phyloP scores from a whole-genome alignment of 2,797 vertebrate genomes.

The Gallinago stenura region DNA sequence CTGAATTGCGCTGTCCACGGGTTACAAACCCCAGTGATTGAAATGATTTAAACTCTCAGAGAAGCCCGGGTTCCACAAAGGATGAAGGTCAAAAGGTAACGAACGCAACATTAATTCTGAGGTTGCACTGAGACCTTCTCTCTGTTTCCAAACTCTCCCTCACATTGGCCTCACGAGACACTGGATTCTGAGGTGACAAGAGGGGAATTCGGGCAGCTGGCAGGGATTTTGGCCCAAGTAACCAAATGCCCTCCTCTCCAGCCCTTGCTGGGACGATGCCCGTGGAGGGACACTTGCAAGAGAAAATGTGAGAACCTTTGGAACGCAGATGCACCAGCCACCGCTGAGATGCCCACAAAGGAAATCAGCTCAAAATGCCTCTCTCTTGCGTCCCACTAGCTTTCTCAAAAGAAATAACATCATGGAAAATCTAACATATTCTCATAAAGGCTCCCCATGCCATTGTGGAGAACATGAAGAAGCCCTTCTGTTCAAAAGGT shows the following conservation, averaged over 20 bases:
- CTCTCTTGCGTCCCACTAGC: neutral
- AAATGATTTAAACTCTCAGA: neutral
- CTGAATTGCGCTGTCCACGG: neutral
- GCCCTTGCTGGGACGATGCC: rapidly evolving
- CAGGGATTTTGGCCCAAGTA: neutral
- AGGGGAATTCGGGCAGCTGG: neutral
- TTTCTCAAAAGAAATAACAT: neutral
- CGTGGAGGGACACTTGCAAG: neutral
- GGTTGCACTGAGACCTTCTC: neutral
- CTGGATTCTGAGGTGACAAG: neutral
- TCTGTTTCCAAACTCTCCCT: neutral
- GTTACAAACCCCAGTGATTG: neutral
- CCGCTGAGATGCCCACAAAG: neutral
- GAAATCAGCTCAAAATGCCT: neutral
- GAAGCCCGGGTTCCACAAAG: neutral
- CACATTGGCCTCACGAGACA: neutral
- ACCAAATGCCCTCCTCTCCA: neutral
- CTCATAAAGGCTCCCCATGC: too few species aligned
- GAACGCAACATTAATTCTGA: neutral
- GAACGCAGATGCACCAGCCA: neutral
- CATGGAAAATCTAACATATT: too few species aligned
- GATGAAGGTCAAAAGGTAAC: neutral
- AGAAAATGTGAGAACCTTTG: neutral
- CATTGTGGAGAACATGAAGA: too few species aligned
- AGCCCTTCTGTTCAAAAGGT: too few species aligned